Evolutionary conservation across 92 coral and sea anemone species (phyloP), one percentile per base, ranked within the genome.

Genomic region (Pocillopora grandis): DNA sequence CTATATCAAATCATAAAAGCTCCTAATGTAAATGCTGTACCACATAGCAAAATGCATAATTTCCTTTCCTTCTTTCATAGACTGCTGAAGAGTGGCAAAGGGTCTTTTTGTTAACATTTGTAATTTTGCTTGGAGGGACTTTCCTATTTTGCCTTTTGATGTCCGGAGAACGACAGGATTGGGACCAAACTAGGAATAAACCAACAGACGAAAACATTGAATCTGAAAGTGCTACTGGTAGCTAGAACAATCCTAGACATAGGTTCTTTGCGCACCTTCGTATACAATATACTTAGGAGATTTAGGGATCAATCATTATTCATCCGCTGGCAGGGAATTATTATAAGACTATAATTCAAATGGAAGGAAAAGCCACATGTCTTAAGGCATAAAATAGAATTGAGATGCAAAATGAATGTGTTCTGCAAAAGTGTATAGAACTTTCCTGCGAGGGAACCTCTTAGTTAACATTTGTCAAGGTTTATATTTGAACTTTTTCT

Each of bases 21-120:
- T 42, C 8, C 52, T 42, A 42, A 3, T 42, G 52, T 42, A 42
- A 42, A 42, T 42, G 8, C 52, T 42, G 52, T 42, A 42, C 17
- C 13, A 13, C 12, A 5, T 33, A 18, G 31, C 31, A 27, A 27
- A 27, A 27, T 14, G 75, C 12, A 19, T 27, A 10, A 35, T 58
- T 20, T 35, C 52, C 23, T 42, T 36, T 60, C 18, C 37, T 52
- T 77, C 56, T 70, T 65, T 80, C 73, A 48, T 85, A 95, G 98
- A 90, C 94, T 48, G 91, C 93, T 3, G 62, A 77, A 19, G 98
- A 96, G 80, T 96, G 98, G 98, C 91, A 89, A 23, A 60, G 63
- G 4, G 98, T 96, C 2, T 96, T 96, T 76, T 96, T 98, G 98
- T 75, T 96, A 59, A 88, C 95, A n/a, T 96, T 91, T 72, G 55